Conservation (phyloP, 92 coral and sea anemone species). For the Palythoa caribaeorum region DNA sequence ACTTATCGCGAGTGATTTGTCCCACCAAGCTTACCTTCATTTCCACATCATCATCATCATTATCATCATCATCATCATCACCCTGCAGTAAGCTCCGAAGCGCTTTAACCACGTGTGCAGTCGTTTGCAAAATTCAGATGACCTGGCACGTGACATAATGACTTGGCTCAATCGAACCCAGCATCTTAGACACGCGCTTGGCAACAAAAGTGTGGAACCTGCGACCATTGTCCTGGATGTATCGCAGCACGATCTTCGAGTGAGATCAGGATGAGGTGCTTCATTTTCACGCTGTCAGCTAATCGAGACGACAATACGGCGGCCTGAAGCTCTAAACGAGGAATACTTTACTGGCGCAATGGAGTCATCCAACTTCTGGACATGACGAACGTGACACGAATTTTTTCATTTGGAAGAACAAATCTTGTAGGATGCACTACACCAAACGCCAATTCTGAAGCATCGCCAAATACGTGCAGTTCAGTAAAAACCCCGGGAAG, state of each 20-base stretch:
- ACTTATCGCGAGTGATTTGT: neutral
- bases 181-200: constrained; percentile 72
- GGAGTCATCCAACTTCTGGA: constrained; percentile 71
- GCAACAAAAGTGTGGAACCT: constrained; percentile 77
- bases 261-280: constrained; percentile 65
- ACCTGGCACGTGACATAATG: constrained; percentile 68
- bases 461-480: constrained; percentile 75
- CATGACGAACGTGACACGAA: constrained; percentile 67
- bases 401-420: neutral
- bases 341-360: constrained; percentile 70
- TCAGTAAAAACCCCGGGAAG: constrained; percentile 20
- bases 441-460: constrained; percentile 69
- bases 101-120: constrained; percentile 63
- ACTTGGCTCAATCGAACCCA: constrained; percentile 49
- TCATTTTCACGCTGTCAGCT: constrained; percentile 55
- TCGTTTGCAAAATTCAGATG: constrained; percentile 62
- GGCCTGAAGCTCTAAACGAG: constrained; percentile 76
- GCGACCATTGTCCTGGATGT: constrained; percentile 69
- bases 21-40: neutral
- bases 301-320: constrained; percentile 69
- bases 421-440: neutral
- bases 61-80: neutral
- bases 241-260: constrained; percentile 65
- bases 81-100: constrained; percentile 33
- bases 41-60: neutral